Percentiles rank a stretch among this genome's conserved stretches.
These are phyloP conservation scores for Calephelis perditalis DNA, from an alignment of 2,888 invertebrate genomes.

Conservation along the genomic window DNA sequence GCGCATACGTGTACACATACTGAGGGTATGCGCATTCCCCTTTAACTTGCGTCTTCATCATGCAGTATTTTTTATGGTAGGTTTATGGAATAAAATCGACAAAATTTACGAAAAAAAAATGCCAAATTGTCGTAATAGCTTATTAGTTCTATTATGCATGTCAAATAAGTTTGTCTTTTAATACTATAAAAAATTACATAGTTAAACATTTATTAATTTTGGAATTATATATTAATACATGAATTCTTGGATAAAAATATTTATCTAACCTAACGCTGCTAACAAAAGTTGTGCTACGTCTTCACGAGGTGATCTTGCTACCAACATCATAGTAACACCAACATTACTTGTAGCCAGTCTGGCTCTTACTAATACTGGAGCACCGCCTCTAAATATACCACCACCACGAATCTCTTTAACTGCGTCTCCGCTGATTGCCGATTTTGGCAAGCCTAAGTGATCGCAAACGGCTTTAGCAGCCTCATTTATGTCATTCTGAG, in stretches of 20 bases:
- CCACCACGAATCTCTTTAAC: slow-evolving; percentile 63
- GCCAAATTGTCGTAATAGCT: too few relatives aligned
- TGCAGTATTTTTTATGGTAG: too few relatives aligned
- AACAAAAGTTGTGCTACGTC: slow-evolving; percentile 92
- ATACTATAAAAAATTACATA: background rate
- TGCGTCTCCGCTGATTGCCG: slow-evolving; percentile 55
- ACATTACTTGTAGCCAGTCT: slow-evolving; percentile 85
- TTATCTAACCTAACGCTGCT: slow-evolving; percentile 86
- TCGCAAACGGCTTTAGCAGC: slow-evolving; percentile 64
- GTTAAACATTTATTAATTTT: slow-evolving; percentile 5
- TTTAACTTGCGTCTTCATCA: too few relatives aligned
- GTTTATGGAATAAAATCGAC: too few relatives aligned
- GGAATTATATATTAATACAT: slow-evolving; percentile 8
- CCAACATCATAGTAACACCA: slow-evolving; percentile 96
- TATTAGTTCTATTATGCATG: too few relatives aligned
- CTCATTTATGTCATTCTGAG: slow-evolving; percentile 63
- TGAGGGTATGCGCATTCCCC: too few relatives aligned
- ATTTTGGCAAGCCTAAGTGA: slow-evolving; percentile 55
- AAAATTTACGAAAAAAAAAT: too few relatives aligned
- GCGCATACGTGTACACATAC: too few relatives aligned
- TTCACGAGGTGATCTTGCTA: slow-evolving; percentile 90
- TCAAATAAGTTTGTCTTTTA: too few relatives aligned
- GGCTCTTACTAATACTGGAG: slow-evolving; percentile 91
- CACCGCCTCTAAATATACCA: slow-evolving; percentile 94
- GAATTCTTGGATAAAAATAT: background rate